Conservation (phyloP, 2,888 invertebrate species). For the Pseudoips prasinana region DNA sequence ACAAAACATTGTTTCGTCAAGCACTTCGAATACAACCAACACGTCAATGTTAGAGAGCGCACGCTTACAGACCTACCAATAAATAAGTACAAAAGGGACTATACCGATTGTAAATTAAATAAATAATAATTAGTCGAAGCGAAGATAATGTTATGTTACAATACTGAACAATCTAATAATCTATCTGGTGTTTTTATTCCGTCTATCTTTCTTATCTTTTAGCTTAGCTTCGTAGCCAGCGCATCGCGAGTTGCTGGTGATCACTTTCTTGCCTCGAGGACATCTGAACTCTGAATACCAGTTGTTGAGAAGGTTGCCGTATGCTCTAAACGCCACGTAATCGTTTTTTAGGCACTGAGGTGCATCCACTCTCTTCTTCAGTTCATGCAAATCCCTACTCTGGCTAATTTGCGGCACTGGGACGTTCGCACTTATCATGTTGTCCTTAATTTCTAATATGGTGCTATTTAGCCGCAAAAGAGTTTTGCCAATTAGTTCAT, state of each 20-base stretch:
- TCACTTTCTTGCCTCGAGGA: slow-evolving; percentile 54
- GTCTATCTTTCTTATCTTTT: slow-evolving; percentile 46
- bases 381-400: slow-evolving; percentile 58
- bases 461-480: slow-evolving; percentile 78
- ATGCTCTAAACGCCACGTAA: slow-evolving; percentile 82
- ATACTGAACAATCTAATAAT: slow-evolving; percentile 31
- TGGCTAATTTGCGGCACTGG: slow-evolving; percentile 56
- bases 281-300: slow-evolving; percentile 79
- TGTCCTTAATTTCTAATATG: slow-evolving; percentile 76
- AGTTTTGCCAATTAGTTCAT: slow-evolving; percentile 63
- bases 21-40: slow-evolving; percentile 53
- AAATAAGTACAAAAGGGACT: slow-evolving; percentile 50
- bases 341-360: slow-evolving; percentile 82
- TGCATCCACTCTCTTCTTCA: slow-evolving; percentile 68
- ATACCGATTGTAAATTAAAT: slow-evolving; percentile 38
- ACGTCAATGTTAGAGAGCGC: slow-evolving; percentile 50
- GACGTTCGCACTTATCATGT: slow-evolving; percentile 61
- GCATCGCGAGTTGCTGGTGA: slow-evolving; percentile 44
- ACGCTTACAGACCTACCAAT: slow-evolving; percentile 43
- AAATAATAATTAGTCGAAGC: slow-evolving; percentile 38
- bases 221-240: slow-evolving; percentile 50
- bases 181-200: slow-evolving; percentile 32
- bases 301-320: slow-evolving; percentile 81
- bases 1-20: slow-evolving; percentile 73
- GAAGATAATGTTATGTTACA: slow-evolving; percentile 27